Conservation (phyloP, 2,113 vertebrate species). For the Callionymus lyra region DNA sequence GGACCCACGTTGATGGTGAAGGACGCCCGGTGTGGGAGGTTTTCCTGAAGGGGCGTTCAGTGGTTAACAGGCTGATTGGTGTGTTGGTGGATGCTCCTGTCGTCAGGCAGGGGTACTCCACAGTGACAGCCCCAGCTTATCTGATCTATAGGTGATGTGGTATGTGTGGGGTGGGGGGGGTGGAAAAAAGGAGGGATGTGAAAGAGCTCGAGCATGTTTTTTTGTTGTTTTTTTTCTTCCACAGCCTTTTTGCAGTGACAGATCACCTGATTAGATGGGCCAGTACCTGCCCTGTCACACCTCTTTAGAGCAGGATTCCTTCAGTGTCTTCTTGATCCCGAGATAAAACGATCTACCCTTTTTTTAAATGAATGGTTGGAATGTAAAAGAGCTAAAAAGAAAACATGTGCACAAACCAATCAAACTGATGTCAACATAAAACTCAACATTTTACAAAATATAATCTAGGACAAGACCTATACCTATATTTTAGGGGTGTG, state of each 20-base stretch:
- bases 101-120: slow-evolving; percentile 9
- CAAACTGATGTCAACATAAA: no score
- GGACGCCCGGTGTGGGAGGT: slow-evolving; percentile 13
- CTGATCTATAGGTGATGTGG: slow-evolving; percentile 15
- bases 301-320: slow-evolving; percentile 4
- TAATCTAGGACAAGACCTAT: no score
- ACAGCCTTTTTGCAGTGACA: slow-evolving; percentile 28
- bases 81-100: slow-evolving; percentile 10
- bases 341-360: no score
- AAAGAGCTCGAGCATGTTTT: slow-evolving; percentile 14
- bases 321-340: neutral
- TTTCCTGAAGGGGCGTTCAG: slow-evolving; percentile 20
- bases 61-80: slow-evolving; percentile 18
- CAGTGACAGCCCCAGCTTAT: slow-evolving; percentile 9
- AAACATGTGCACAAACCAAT: no score
- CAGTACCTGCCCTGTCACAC: slow-evolving; percentile 3
- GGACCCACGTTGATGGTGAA: slow-evolving; percentile 16
- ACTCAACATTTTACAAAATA: no score
- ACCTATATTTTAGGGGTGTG: no score
- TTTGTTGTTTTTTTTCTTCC: no score
- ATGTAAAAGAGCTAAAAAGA: neutral
- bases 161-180: neutral
- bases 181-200: slow-evolving; percentile 3
- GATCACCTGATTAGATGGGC: slow-evolving; percentile 25
- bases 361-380: neutral